Evolutionary conservation across 2,888 invertebrate species (phyloP), one percentile per base, ranked within the genome.

Genomic region (Geotrupes spiniger): DNA sequence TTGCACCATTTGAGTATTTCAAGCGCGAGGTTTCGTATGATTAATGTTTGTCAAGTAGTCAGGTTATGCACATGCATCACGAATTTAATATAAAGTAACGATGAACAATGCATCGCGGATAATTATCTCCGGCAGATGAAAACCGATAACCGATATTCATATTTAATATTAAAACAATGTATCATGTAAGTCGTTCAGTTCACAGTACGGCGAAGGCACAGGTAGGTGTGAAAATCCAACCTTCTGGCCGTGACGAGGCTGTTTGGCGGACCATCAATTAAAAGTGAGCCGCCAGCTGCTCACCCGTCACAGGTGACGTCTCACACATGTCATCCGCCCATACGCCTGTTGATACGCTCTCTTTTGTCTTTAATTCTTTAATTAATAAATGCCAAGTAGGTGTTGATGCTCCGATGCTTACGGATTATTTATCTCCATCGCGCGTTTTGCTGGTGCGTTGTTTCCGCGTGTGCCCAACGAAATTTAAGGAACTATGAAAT

Each of bases 141-240:
- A 31, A 16, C 17, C 6, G 16, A 17, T 42, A 12, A 33, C 2
- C 15, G 36, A 33, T 17, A 42, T 11, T 21, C 25, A 42, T 41
- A 41, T 17, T 38, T 5, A 14, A 36, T 36, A 11, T 40, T 46
- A 31, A 39, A 33, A 33, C 33, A 33, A 33, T 33, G 33, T 10
- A 33, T 33, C 12, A 4, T 21, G 33, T 14, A 33, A 33, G 33
- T 33, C 33, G 33, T 33, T 33, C 33, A 9, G 14, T 12, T 33
- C 15, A 33, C 33, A 14, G 10, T 33, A 14, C 14, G 33, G 11
- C n/a, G n/a, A n/a, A n/a, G 29, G 46, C 31, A 66, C 63, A 65
- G 64, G 66, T 69, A 68, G 69, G 70, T 69, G 70, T 69, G 66
- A 70, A 69, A 62, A 63, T 66, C 62, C 64, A 65, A 64, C 68